Conservation (phyloP, 2,888 invertebrate genomes). For the Dicranocentrus wangi region DNA sequence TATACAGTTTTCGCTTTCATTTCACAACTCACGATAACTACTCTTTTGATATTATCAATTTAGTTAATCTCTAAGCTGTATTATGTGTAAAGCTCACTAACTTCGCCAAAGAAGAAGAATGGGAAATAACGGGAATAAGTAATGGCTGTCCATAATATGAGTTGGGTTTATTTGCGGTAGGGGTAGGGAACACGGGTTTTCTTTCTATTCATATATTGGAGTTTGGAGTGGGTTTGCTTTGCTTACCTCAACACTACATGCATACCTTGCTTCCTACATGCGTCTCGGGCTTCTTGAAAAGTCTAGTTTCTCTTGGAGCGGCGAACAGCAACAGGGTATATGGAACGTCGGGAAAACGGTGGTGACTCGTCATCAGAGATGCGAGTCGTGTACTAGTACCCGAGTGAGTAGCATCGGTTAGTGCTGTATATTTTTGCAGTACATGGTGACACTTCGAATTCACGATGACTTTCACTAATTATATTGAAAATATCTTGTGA, state of each 20-base stretch:
- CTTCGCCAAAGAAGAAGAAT: too few species aligned
- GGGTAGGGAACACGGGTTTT: too few species aligned
- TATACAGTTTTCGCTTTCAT: too few species aligned
- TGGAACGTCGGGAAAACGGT: conserved; percentile 39
- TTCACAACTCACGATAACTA: too few species aligned
- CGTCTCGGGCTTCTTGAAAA: too few species aligned
- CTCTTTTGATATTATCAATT: too few species aligned
- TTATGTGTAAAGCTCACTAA: too few species aligned
- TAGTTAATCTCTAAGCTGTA: too few species aligned
- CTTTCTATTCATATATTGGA: too few species aligned
- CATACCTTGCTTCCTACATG: too few species aligned
- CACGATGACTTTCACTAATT: neutral
- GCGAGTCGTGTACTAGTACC: conserved; percentile 39
- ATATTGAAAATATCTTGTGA: neutral
- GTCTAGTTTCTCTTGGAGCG: neutral
- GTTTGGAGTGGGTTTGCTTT: too few species aligned
- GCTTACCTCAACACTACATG: too few species aligned
- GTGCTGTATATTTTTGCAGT: conserved; percentile 1
- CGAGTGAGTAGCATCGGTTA: conserved; percentile 47
- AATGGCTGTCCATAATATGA: neutral
- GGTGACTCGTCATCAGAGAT: neutral
- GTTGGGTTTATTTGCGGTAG: neutral
- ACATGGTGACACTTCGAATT: neutral
- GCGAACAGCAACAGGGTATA: conserved; percentile 39
- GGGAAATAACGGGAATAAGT: neutral